These are phyloP conservation scores for Phyllostomus discolor DNA, from an alignment of 2,113 vertebrate genomes.

Conservation along the genomic window DNA sequence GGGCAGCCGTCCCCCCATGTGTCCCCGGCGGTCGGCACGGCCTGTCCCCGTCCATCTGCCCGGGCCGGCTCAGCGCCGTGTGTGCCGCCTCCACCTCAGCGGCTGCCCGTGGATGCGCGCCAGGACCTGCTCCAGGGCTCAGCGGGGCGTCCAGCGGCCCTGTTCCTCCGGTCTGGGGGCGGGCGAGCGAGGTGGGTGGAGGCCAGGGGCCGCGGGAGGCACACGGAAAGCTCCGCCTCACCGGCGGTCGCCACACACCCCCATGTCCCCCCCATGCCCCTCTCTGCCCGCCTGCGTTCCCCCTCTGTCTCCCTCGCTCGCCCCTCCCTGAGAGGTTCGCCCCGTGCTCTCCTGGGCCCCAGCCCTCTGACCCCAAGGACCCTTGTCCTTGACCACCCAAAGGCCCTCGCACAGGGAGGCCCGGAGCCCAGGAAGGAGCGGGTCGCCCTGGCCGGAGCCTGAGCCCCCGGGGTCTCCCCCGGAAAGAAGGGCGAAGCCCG, in stretches of 20 bases:
- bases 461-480: neutral
- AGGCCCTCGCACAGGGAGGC: neutral
- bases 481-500: neutral
- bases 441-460: neutral
- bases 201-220: neutral
- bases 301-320: neutral
- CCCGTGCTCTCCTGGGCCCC: neutral
- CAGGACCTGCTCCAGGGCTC: accelerated
- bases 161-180: neutral
- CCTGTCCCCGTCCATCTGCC: neutral
- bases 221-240: accelerated
- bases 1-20: neutral
- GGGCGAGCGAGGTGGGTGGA: accelerated
- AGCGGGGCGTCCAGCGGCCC: neutral
- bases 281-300: neutral
- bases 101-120: accelerated
- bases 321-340: neutral
- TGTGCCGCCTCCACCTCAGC: accelerated
- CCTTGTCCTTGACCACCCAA: neutral
- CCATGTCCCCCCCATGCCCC: no score
- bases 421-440: neutral
- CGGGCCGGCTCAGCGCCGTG: accelerated
- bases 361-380: neutral
- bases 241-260: accelerated
- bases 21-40: neutral